Evolutionary conservation across 2,113 vertebrate genomes (phyloP).

Genomic region (Parotia lawesii): DNA sequence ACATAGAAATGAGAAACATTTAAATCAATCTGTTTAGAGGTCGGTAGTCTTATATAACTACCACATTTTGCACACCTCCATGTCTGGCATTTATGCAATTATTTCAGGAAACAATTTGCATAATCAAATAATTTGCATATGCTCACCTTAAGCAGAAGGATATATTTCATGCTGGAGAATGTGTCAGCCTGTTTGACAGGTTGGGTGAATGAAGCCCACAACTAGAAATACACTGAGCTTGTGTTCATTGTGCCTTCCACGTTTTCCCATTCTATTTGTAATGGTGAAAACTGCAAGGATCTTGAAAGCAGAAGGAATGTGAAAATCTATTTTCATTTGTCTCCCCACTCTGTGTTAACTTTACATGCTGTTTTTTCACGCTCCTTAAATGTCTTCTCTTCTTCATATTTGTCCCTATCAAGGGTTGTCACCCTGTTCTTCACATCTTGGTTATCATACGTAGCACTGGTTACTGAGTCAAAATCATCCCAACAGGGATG

Average conservation of each 20-base stretch:
- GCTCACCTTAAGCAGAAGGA: not conserved
- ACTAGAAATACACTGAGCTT: not conserved
- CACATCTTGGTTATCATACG: not conserved
- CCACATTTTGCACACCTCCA: not conserved
- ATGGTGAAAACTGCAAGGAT: not conserved
- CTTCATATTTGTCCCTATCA: not conserved
- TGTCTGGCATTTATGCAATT: conserved; percentile 27
- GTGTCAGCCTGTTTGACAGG: not conserved
- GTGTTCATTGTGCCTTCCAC: not conserved
- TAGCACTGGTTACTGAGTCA: not conserved
- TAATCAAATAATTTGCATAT: conserved; percentile 4
- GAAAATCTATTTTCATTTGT: not conserved
- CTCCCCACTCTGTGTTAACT: not conserved
- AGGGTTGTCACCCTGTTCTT: not conserved
- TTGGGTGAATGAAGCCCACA: not conserved
- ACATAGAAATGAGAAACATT: not conserved
- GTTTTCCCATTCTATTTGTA: not conserved
- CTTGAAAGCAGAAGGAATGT: not conserved
- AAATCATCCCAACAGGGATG: not conserved
- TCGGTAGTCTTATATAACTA: not conserved
- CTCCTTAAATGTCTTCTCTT: not conserved
- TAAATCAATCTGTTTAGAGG: not conserved
- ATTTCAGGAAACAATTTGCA: not conserved
- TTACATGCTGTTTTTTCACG: not conserved
- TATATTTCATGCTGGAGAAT: not conserved